phyloP scores from a whole-genome alignment of 2,888 invertebrate genomes.

The Ditylenchus weischeri region DNA sequence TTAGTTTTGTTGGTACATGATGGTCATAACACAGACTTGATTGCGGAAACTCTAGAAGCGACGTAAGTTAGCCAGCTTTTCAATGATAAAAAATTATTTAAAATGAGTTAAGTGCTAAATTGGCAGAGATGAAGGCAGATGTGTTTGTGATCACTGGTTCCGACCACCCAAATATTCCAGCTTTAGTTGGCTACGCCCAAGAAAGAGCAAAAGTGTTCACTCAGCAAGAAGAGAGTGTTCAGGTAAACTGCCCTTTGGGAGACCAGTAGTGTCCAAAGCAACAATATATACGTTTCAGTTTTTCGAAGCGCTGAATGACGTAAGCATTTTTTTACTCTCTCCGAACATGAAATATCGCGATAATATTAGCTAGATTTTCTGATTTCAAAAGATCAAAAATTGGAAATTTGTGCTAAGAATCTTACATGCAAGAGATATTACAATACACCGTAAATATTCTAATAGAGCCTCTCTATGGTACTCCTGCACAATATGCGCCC shows the following conservation, averaged over 20 bases:
- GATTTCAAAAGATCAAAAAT: too few relatives aligned
- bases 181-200: slow-evolving; percentile 35
- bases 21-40: slow-evolving; percentile 37
- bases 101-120: slow-evolving; percentile 11
- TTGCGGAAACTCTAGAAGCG: slow-evolving; percentile 38
- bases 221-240: slow-evolving; percentile 1
- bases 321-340: slow-evolving; percentile 6
- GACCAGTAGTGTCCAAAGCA: neutral
- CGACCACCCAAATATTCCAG: slow-evolving; percentile 21
- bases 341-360: neutral
- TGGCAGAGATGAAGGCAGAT: slow-evolving; percentile 1
- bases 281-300: neutral
- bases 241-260: neutral
- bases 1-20: slow-evolving; percentile 42
- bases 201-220: slow-evolving; percentile 19
- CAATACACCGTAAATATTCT: too few relatives aligned
- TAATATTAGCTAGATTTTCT: neutral
- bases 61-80: slow-evolving; percentile 22
- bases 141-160: slow-evolving; percentile 37
- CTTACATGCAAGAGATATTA: too few relatives aligned
- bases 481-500: too few relatives aligned
- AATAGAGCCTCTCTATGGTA: too few relatives aligned
- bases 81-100: slow-evolving; percentile 11
- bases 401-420: too few relatives aligned
- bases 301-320: slow-evolving; percentile 16